Evolutionary conservation across 2,888 invertebrate species (phyloP).

Genomic region (Harpagoxenus sublaevis): DNA sequence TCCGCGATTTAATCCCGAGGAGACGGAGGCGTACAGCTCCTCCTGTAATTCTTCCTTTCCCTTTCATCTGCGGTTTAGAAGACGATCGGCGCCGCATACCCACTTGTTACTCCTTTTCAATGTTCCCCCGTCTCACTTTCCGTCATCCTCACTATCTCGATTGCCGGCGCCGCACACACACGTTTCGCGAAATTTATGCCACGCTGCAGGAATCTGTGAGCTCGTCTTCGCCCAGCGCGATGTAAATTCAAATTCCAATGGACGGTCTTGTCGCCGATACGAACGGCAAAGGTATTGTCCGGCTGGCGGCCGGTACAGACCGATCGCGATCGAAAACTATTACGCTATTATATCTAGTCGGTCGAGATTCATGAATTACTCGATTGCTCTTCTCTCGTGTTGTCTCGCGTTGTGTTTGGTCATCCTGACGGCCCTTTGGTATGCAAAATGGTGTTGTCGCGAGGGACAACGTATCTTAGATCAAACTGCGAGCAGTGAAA

Average conservation of each 20-base stretch:
- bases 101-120: constrained; percentile 13
- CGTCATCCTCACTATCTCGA: constrained; percentile 44
- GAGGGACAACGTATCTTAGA: constrained; percentile 64
- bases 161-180: constrained; percentile 24
- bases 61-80: constrained; percentile 53
- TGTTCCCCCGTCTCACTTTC: neutral
- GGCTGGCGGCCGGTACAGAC: neutral
- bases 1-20: neutral
- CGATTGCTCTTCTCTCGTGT: neutral
- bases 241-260: constrained; percentile 61
- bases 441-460: constrained; percentile 6
- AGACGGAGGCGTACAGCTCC: neutral
- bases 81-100: constrained; percentile 12
- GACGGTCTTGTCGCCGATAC: constrained; percentile 8
- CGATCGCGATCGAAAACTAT: neutral
- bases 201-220: constrained; percentile 48
- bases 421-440: neutral
- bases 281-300: constrained; percentile 50
- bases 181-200: constrained; percentile 56
- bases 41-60: constrained; percentile 53
- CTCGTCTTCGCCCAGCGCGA: constrained; percentile 57
- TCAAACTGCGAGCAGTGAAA: constrained; percentile 77
- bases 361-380: neutral
- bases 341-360: neutral
- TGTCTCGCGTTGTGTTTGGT: neutral